A percentile compares a stretch with the other conserved stretches of the same genome.
Evolutionary conservation across 2,888 invertebrate species (phyloP).

Genomic region (Scelioninae gen. 2): DNA sequence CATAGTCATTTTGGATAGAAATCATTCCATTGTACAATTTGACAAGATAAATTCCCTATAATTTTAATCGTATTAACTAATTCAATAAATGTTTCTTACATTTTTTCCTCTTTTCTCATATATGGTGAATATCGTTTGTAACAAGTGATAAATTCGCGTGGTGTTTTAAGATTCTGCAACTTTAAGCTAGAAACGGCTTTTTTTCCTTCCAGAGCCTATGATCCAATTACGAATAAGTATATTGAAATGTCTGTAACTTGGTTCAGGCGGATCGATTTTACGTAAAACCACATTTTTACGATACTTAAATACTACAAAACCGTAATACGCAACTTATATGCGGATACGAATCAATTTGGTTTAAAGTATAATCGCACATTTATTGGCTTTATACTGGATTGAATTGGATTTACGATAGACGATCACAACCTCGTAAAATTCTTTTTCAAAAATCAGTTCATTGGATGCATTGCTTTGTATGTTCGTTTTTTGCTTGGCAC

Average conservation of each 20-base stretch:
- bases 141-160: constrained; percentile 7
- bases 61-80: too few relatives aligned
- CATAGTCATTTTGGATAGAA: too few relatives aligned
- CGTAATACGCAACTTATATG: constrained; percentile 41
- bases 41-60: too few relatives aligned
- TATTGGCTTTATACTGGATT: constrained; percentile 46
- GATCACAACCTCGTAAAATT: constrained; percentile 38
- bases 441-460: constrained; percentile 26
- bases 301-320: constrained; percentile 34
- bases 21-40: too few relatives aligned
- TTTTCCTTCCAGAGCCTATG: constrained; percentile 15
- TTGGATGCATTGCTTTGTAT: neutral
- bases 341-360: constrained; percentile 48
- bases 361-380: constrained; percentile 46
- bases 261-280: constrained; percentile 35
- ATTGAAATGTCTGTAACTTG: constrained; percentile 38
- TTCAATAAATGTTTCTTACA: too few relatives aligned
- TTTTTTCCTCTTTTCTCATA: too few relatives aligned
- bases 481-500: constrained; percentile 4
- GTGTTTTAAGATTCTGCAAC: constrained; percentile 5
- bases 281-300: constrained; percentile 36
- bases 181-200: neutral
- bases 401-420: constrained; percentile 37
- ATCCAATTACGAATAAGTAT: constrained; percentile 40
- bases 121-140: neutral